phyloP scores from a whole-genome alignment of 1,140 invertebrate species.

The Aphis craccivora region DNA sequence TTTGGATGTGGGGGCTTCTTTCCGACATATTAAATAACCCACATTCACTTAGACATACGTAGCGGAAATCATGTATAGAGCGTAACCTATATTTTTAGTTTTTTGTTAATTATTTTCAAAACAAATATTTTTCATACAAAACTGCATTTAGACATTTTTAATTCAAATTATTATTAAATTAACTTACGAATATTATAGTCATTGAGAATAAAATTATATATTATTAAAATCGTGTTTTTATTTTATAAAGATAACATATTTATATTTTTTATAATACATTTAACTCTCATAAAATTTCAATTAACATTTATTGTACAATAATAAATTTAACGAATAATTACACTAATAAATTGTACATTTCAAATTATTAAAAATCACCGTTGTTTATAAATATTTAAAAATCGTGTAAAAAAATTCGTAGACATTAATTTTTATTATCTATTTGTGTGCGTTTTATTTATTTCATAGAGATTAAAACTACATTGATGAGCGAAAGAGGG shows the following conservation, averaged over 20 bases:
- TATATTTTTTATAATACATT: neutral
- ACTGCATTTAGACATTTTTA: neutral
- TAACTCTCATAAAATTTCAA: neutral
- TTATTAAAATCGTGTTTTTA: neutral
- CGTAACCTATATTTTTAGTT: neutral
- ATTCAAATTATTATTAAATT: neutral
- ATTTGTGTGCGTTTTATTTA: neutral
- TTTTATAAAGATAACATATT: neutral
- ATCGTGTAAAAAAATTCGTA: neutral
- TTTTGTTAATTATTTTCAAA: neutral
- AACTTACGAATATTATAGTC: neutral
- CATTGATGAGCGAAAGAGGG: neutral
- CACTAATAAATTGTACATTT: neutral
- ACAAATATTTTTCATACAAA: neutral
- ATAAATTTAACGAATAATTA: neutral
- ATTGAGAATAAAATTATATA: neutral
- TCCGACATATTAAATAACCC: neutral
- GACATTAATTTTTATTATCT: neutral
- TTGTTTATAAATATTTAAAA: neutral
- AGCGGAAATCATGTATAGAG: constrained; percentile 10
- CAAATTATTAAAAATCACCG: neutral
- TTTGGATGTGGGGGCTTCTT: neutral
- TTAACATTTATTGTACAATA: neutral
- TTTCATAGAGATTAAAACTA: neutral
- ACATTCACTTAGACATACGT: neutral